Conservation (phyloP, 2,113 vertebrate species). For the Phyllostomus discolor region DNA sequence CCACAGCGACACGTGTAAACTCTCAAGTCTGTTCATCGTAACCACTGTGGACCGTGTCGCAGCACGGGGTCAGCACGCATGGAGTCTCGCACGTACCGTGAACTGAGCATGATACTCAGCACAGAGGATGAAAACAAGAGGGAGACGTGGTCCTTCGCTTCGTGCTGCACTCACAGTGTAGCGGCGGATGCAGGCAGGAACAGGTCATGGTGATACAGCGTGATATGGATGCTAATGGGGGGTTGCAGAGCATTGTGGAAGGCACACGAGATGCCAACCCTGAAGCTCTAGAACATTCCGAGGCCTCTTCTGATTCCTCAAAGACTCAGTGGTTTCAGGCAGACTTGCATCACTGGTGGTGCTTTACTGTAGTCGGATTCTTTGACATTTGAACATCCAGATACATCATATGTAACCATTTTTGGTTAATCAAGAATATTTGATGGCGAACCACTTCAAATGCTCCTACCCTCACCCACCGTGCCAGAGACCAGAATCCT, state of each 20-base stretch:
- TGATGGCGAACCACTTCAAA: background rate
- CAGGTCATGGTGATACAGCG: background rate
- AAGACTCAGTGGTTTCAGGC: background rate
- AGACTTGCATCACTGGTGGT: background rate
- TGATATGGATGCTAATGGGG: rapidly evolving
- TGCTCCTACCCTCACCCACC: background rate
- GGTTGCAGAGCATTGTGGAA: background rate
- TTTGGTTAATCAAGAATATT: background rate
- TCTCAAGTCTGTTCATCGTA: background rate
- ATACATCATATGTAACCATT: background rate
- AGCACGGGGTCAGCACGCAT: background rate
- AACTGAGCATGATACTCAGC: background rate
- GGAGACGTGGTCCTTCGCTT: background rate
- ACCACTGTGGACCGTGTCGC: background rate
- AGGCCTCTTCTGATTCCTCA: background rate
- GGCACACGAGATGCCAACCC: too few relatives aligned
- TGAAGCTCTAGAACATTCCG: background rate
- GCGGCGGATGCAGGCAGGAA: background rate
- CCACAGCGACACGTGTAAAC: background rate
- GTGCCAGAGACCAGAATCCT: background rate
- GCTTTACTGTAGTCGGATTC: background rate
- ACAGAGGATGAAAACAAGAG: background rate
- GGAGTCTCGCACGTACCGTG: background rate
- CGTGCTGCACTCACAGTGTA: background rate
- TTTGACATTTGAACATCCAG: background rate